Conservation (phyloP, 1,140 invertebrate species). For the Chrysomallon squamiferum region DNA sequence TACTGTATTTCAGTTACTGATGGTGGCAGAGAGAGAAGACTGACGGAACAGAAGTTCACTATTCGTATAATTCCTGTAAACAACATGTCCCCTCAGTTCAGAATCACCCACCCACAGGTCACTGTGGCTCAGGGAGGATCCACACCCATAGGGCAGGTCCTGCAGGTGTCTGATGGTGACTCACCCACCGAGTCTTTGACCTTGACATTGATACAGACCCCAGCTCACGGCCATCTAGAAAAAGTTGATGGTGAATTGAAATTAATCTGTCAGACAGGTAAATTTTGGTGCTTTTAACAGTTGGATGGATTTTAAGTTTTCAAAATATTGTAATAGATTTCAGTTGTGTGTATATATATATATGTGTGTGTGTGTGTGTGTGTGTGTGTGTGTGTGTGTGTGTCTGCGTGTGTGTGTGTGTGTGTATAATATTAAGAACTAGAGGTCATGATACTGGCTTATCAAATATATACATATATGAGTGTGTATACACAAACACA, state of each 20-base stretch:
- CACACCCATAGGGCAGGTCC: constrained; percentile 16
- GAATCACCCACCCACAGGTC: constrained; percentile 21
- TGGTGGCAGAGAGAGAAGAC: constrained; percentile 19
- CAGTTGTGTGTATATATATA: neutral
- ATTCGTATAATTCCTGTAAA: constrained; percentile 51
- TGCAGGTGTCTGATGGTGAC: constrained; percentile 37
- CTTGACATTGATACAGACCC: constrained; percentile 26
- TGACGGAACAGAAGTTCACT: constrained; percentile 46
- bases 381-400: too few species aligned
- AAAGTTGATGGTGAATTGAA: constrained; percentile 15
- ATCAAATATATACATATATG: too few species aligned
- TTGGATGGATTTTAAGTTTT: neutral
- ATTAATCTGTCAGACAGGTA: constrained; percentile 13
- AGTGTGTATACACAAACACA: too few species aligned
- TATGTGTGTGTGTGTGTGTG: constrained; percentile 6
- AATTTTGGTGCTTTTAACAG: neutral
- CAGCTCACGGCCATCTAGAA: constrained; percentile 29
- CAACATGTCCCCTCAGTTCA: constrained; percentile 40
- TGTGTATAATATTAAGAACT: too few species aligned
- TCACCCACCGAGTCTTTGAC: constrained; percentile 21
- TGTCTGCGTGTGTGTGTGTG: too few species aligned
- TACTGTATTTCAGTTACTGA: constrained; percentile 33
- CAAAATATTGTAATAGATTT: neutral
- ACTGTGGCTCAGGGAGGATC: constrained; percentile 36
- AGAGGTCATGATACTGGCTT: too few species aligned